A percentile compares a stretch with the other conserved stretches of the same genome.
phyloP scores from a whole-genome alignment of 2,888 invertebrate genomes.

The Ditylenchus weischeri region DNA sequence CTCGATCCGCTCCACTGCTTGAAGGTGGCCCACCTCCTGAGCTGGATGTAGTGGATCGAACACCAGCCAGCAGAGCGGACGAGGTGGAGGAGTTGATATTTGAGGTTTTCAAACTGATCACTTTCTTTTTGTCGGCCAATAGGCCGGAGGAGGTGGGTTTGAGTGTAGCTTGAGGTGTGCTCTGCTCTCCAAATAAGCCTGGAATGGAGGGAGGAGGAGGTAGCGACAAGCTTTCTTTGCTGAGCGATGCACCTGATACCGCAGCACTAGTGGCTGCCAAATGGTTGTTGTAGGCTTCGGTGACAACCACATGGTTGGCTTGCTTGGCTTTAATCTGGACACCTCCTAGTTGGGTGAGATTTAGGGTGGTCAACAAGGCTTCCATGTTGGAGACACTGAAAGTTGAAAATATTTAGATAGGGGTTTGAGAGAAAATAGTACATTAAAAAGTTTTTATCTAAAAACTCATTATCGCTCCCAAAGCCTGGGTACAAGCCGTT shows the following conservation, averaged over 20 bases:
- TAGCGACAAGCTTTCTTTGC: neutral
- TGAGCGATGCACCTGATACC: constrained; percentile 1
- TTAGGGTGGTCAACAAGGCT: constrained; percentile 21
- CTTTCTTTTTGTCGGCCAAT: neutral
- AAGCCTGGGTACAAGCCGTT: no score
- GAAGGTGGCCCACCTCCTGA: neutral
- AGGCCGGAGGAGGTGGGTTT: neutral
- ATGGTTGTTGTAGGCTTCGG: constrained; percentile 27
- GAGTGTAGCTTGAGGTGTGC: neutral
- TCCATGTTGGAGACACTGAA: constrained; percentile 27
- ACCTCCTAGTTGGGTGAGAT: constrained; percentile 10
- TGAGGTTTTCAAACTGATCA: neutral
- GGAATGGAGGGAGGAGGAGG: constrained; percentile 14
- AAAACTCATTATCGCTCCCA: no score
- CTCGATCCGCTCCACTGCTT: neutral
- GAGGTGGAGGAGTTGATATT: neutral
- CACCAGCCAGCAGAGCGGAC: neutral
- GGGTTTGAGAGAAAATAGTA: no score
- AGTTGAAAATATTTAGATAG: no score
- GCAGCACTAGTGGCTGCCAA: constrained; percentile 18
- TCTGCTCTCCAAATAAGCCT: neutral
- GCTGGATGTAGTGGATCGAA: neutral
- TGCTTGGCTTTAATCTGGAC: constrained; percentile 16
- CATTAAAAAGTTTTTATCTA: no score
- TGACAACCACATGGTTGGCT: constrained; percentile 25